phyloP scores from a whole-genome alignment of 2,113 vertebrate genomes.

The Grammomys dolichurus region DNA sequence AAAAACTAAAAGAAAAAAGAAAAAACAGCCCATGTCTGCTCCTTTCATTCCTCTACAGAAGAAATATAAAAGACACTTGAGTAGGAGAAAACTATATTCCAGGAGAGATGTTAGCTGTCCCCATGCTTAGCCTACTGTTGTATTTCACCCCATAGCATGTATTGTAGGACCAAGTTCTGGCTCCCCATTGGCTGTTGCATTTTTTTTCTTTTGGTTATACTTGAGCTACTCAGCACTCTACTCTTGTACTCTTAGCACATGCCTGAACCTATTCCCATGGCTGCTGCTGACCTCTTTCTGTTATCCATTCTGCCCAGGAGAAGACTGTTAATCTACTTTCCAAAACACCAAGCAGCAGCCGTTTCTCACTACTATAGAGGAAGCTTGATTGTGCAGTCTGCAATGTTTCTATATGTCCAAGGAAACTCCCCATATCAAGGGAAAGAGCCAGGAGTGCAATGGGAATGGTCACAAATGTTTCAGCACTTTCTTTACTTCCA shows the following conservation, averaged over 20 bases:
- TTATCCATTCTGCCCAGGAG: not conserved
- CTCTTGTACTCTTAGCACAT: not conserved
- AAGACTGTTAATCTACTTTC: not conserved
- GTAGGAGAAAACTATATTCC: not conserved
- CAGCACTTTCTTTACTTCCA: not conserved
- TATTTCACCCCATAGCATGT: not conserved
- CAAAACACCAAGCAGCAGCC: rapidly evolving
- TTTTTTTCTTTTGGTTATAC: not conserved
- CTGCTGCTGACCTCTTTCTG: not conserved
- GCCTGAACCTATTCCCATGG: too few relatives aligned
- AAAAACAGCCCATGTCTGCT: too few relatives aligned
- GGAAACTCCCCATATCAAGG: not conserved
- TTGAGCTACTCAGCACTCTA: not conserved
- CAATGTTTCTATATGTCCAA: not conserved
- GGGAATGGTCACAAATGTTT: not conserved
- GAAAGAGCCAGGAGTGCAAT: too few relatives aligned
- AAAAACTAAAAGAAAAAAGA: too few relatives aligned
- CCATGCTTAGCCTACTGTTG: not conserved
- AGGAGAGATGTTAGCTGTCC: not conserved
- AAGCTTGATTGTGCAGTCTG: not conserved
- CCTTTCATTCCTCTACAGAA: not conserved
- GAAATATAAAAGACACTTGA: not conserved
- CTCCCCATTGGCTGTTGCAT: rapidly evolving
- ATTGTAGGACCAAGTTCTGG: not conserved
- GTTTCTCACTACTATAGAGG: not conserved